A percentile compares a stretch with the other conserved stretches of the same genome.
Evolutionary conservation across 1,140 invertebrate genomes (phyloP).

Genomic region (Orchesella cincta): DNA sequence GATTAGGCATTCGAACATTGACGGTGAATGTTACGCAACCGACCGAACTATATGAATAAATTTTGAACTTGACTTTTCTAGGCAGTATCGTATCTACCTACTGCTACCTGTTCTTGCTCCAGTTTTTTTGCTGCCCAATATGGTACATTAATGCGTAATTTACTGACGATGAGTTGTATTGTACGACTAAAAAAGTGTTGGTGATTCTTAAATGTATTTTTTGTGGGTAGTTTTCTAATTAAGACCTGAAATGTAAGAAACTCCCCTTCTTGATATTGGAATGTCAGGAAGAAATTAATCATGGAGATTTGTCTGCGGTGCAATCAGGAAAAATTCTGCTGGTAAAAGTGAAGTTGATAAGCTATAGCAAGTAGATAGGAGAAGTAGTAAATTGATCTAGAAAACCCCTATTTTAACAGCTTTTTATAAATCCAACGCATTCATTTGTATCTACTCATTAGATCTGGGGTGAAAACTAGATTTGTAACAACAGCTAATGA

Average conservation of each 20-base stretch:
- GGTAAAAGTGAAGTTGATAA: too few relatives aligned
- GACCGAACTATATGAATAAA: not conserved
- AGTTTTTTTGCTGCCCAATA: not conserved
- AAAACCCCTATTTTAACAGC: too few relatives aligned
- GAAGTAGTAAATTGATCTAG: too few relatives aligned
- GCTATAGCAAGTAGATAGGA: too few relatives aligned
- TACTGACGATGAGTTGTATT: too few relatives aligned
- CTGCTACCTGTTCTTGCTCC: not conserved
- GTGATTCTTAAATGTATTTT: not conserved
- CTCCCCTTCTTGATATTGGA: constrained; percentile 24
- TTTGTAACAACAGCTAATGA: constrained; percentile 6
- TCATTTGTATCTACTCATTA: not conserved
- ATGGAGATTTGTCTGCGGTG: too few relatives aligned
- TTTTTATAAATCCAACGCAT: too few relatives aligned
- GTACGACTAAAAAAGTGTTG: too few relatives aligned
- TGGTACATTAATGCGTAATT: too few relatives aligned
- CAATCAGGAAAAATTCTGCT: too few relatives aligned
- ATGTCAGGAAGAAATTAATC: constrained; percentile 28
- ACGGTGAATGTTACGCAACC: too few relatives aligned
- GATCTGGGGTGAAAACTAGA: constrained; percentile 7
- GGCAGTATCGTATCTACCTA: not conserved
- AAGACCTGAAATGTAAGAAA: constrained; percentile 23
- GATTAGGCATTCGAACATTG: too few relatives aligned
- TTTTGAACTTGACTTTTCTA: not conserved
- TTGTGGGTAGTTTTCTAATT: constrained; percentile 18